Evolutionary conservation across 2,888 invertebrate species (phyloP).

Genomic region (Nasonia oneida): DNA sequence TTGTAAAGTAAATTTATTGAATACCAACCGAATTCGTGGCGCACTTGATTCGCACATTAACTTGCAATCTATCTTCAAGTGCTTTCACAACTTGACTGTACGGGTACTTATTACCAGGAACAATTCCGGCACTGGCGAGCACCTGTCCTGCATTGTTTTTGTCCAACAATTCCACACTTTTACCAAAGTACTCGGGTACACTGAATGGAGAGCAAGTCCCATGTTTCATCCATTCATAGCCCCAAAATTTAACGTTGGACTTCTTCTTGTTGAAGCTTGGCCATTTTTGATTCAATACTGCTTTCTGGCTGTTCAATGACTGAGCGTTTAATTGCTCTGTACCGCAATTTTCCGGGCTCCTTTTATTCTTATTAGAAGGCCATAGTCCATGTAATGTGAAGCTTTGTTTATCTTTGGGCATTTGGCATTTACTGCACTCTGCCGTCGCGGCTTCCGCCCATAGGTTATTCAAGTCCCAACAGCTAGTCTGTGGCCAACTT

Average conservation of each 20-base stretch:
- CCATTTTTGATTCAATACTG: background rate
- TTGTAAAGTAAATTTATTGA: background rate
- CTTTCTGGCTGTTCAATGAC: conserved; percentile 81
- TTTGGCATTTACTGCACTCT: conserved; percentile 83
- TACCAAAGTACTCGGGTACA: background rate
- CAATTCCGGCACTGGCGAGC: background rate
- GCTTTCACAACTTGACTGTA: background rate
- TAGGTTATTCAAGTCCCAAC: conserved; percentile 19
- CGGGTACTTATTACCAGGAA: conserved; percentile 62
- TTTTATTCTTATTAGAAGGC: conserved; percentile 86
- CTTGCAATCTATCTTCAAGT: background rate
- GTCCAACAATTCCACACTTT: background rate
- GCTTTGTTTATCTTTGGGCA: conserved; percentile 77
- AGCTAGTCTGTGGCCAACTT: conserved; percentile 44
- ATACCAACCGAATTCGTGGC: background rate
- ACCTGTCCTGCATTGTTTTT: background rate
- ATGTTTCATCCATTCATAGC: conserved; percentile 16
- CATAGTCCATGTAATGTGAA: conserved; percentile 93
- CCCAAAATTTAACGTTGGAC: background rate
- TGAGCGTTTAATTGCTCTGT: conserved; percentile 84
- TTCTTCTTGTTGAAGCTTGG: background rate
- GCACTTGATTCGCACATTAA: background rate
- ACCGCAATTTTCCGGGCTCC: conserved; percentile 88
- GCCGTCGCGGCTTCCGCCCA: background rate
- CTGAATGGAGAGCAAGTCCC: background rate